Base-by-base conservation (phyloP, 2,113 vertebrate species). In the Girardinichthys multiradiatus region DNA sequence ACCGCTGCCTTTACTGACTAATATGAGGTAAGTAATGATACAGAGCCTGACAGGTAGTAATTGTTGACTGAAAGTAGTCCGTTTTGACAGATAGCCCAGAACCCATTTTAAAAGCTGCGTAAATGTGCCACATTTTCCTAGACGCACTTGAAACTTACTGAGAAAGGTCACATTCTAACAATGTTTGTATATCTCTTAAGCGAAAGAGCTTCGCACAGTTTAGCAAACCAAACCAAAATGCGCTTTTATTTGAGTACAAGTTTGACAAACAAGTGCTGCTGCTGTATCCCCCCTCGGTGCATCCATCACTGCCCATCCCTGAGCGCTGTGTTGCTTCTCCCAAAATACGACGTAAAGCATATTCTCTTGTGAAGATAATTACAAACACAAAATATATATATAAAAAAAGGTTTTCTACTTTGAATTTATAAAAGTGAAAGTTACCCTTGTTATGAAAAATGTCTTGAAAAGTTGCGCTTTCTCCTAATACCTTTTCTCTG, bases 241-340 rank as follows among this genome's bases (percentile, higher is more conserved):
- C 33, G 58, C 28, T 37, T 26, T 30, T 48, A 30, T 64, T 64
- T 33, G 51, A 35, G 66, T 59, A 62, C 26, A 83, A 84, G 70
- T 90, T 84, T 68, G 68, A 57, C 30, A 76, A 69, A 82, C 35
- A 82, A 75, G 77, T 70, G 77, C 57, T 15, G 57, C 57, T 28
- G 31, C 67, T 63, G 24, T 65, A 51, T 27, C 24, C 11, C 29
- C 14, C 33, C n/a, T 12, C 30, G 35, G 71, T 30, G 42, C 64
- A 4, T 61, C 68, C 87, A 90, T 92, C 89, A 60, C 57, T 89
- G 76, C 84, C 69, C 86, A 78, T 14, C 85, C 76, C 79, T 72
- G 35, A 64, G 70, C 78, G 13, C 75, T 58, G 33, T 24, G n/a
- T 72, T 76, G 37, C 70, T 24, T 78, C 72, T 72, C 66, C 19